These are phyloP conservation scores for Lithosia quadra DNA, from an alignment of 2,888 invertebrate genomes.

Conservation along the genomic window DNA sequence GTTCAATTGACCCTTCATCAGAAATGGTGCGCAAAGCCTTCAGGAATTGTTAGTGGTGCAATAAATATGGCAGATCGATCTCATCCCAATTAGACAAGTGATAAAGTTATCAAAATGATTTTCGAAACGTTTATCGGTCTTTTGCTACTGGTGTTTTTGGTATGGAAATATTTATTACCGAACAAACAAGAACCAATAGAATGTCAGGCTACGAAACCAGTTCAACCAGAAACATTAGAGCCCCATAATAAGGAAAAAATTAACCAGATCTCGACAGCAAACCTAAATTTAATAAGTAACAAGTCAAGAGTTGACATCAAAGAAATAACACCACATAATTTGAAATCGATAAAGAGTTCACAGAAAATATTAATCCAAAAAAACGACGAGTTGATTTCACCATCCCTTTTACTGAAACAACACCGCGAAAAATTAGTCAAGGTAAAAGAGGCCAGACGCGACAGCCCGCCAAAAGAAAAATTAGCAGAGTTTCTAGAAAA, in stretches of 20 bases:
- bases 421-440: slow-evolving; percentile 54
- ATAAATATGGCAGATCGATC: slow-evolving; percentile 55
- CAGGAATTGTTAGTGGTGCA: slow-evolving; percentile 60
- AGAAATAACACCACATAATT: slow-evolving; percentile 25
- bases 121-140: slow-evolving; percentile 76
- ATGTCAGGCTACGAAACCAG: slow-evolving; percentile 31
- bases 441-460: slow-evolving; percentile 63
- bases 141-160: slow-evolving; percentile 68
- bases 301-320: slow-evolving; percentile 20
- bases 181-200: slow-evolving; percentile 45
- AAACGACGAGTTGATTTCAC: slow-evolving; percentile 50
- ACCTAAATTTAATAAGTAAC: slow-evolving; percentile 15
- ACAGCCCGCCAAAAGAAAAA: slow-evolving; percentile 81
- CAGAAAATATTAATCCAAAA: slow-evolving; percentile 19
- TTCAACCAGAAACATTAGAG: slow-evolving; percentile 20
- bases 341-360: slow-evolving; percentile 22
- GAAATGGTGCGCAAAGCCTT: slow-evolving; percentile 68
- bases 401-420: slow-evolving; percentile 59
- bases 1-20: slow-evolving; percentile 60
- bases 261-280: slow-evolving; percentile 9
- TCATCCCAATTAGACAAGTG: slow-evolving; percentile 74
- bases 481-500: slow-evolving; percentile 80
- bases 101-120: slow-evolving; percentile 71
- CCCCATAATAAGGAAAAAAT: slow-evolving; percentile 15
- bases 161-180: slow-evolving; percentile 73